These are phyloP conservation scores for Syrphus vitripennis DNA, from an alignment of 2,888 invertebrate species.

Conservation along the genomic window DNA sequence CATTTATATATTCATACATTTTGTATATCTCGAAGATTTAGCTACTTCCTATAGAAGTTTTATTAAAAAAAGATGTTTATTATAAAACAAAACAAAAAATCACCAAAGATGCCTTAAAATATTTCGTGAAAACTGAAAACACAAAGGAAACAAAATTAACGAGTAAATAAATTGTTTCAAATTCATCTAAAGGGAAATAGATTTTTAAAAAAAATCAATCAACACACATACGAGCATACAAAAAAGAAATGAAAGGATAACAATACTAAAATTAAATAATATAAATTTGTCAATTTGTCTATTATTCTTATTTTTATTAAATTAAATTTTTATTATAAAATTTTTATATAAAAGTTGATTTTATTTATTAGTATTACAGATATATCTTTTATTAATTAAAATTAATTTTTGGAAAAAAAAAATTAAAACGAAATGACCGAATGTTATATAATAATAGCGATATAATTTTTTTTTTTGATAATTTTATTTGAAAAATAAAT, in stretches of 20 bases:
- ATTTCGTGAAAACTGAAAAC: background rate
- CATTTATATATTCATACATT: background rate
- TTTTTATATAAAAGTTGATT: conserved; percentile 24
- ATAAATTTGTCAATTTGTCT: background rate
- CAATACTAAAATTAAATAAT: background rate
- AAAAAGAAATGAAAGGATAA: background rate
- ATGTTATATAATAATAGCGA: conserved; percentile 36
- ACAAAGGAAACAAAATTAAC: background rate
- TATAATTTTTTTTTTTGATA: conserved; percentile 39
- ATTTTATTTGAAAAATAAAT: conserved; percentile 62
- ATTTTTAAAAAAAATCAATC: background rate
- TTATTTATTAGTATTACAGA: conserved; percentile 41
- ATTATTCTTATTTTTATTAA: background rate
- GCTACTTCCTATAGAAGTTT: background rate
- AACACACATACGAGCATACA: conserved; percentile 20
- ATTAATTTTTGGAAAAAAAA: background rate
- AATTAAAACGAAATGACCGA: conserved; percentile 36
- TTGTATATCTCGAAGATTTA: background rate
- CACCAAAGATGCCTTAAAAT: background rate
- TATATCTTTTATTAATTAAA: background rate
- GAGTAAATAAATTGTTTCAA: background rate
- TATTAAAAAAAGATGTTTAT: background rate
- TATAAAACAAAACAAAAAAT: background rate
- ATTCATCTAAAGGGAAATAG: background rate
- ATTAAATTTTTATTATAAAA: conserved; percentile 20